A percentile compares a stretch with the other conserved stretches of the same genome.
Evolutionary conservation across 2,888 invertebrate genomes (phyloP).

Genomic region (Prosapia bicincta): DNA sequence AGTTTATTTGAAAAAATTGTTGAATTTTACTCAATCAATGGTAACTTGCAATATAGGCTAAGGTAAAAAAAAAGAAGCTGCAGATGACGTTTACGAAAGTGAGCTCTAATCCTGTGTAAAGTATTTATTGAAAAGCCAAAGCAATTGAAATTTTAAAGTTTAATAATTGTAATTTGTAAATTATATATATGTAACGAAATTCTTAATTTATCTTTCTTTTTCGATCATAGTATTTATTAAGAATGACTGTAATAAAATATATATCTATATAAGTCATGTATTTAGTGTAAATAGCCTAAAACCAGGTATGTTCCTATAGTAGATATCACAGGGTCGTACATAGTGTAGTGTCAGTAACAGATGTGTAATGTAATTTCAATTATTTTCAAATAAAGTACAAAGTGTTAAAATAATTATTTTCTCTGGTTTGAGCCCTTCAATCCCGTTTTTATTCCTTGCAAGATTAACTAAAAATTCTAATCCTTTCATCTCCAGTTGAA

Average conservation of each 20-base stretch:
- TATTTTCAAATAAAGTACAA: slow-evolving; percentile 21
- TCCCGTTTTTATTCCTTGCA: too few species aligned
- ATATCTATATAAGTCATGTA: not conserved
- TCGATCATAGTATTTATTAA: slow-evolving; percentile 23
- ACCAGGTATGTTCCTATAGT: not conserved
- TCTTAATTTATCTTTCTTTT: slow-evolving; percentile 18
- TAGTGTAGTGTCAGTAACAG: not conserved
- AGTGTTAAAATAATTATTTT: slow-evolving; percentile 1
- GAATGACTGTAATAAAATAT: not conserved
- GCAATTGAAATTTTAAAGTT: not conserved
- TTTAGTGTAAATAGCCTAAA: not conserved
- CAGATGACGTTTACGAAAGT: not conserved
- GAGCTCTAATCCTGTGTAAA: not conserved
- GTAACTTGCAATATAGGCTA: too few species aligned
- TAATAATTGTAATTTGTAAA: not conserved
- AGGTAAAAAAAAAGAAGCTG: too few species aligned
- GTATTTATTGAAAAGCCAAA: not conserved
- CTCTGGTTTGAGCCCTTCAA: too few species aligned
- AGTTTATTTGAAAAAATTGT: too few species aligned
- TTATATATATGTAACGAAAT: not conserved
- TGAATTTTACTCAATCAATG: too few species aligned
- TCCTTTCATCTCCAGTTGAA: too few species aligned
- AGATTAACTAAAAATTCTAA: too few species aligned
- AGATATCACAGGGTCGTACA: not conserved
- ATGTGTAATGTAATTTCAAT: not conserved